phyloP scores from a whole-genome alignment of 1,140 invertebrate species.

The Eupristina koningsbergeri region DNA sequence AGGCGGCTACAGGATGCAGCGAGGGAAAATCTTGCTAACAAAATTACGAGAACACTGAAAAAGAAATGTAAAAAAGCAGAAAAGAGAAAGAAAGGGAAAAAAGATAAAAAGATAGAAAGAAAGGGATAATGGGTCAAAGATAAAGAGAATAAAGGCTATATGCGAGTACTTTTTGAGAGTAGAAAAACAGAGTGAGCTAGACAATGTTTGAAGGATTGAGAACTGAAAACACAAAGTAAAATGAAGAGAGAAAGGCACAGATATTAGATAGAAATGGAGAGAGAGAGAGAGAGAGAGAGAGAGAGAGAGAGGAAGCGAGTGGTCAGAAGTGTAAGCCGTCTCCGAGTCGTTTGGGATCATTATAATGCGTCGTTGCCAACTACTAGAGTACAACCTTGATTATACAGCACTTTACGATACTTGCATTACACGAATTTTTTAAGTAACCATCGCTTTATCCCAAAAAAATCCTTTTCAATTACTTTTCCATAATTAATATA shows the following conservation, averaged over 20 bases:
- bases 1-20: neutral
- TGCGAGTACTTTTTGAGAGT: neutral
- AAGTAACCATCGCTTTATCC: no score
- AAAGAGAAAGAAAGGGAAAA: neutral
- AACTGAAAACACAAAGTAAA: no score
- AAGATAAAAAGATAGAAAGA: neutral
- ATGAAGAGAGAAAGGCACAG: neutral
- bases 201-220: no score
- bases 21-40: slow-evolving; percentile 26
- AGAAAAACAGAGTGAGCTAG: no score
- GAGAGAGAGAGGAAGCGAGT: neutral
- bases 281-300: neutral
- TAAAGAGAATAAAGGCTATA: neutral
- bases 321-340: slow-evolving; percentile 3
- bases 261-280: no score
- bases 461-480: no score
- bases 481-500: no score
- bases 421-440: slow-evolving; percentile 23
- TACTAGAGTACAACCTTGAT: slow-evolving; percentile 10
- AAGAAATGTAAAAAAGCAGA: neutral
- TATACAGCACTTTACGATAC: neutral
- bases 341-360: slow-evolving; percentile 43
- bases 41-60: slow-evolving; percentile 19
- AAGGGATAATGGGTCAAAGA: no score
- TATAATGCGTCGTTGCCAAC: slow-evolving; percentile 6